A percentile compares a stretch with the other conserved stretches of the same genome.
Evolutionary conservation across 1,140 invertebrate genomes (phyloP).

Genomic region (Drosophila mojavensis): DNA sequence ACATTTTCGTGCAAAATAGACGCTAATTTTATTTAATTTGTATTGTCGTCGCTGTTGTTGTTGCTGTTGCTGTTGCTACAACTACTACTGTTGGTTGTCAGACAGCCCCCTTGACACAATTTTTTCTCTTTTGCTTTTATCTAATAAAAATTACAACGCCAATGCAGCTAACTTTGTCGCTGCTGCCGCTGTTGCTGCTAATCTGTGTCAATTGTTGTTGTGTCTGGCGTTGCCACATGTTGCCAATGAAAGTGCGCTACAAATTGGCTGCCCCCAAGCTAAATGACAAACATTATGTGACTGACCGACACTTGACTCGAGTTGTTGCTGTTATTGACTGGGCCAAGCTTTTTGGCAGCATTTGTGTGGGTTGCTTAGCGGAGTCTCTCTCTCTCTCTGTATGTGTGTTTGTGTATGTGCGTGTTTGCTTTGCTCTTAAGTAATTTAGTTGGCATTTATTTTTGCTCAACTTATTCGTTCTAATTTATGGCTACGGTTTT

Average conservation of each 20-base stretch:
- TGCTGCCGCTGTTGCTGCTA: constrained; percentile 1
- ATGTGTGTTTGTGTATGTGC: constrained; percentile 21
- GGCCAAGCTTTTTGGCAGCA: constrained; percentile 19
- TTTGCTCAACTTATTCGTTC: constrained; percentile 45
- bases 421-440: constrained; percentile 30
- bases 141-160: constrained; percentile 65
- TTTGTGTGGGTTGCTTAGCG: constrained; percentile 42
- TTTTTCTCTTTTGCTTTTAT: constrained; percentile 64
- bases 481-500: constrained; percentile 61
- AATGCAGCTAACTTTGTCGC: constrained; percentile 29
- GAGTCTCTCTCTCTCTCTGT: constrained; percentile 37
- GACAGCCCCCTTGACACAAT: constrained; percentile 75
- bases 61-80: not conserved
- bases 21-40: constrained; percentile 81
- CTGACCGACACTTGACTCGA: constrained; percentile 47
- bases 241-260: constrained; percentile 56
- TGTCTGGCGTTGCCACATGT: constrained; percentile 43
- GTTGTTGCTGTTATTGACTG: constrained; percentile 16
- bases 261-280: constrained; percentile 57
- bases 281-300: constrained; percentile 67
- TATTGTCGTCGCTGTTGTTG: constrained; percentile 45
- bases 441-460: constrained; percentile 33
- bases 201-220: constrained; percentile 50
- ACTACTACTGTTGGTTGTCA: constrained; percentile 38
- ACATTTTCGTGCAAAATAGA: constrained; percentile 72